These are phyloP conservation scores for Malurus melanocephalus DNA, from an alignment of 2,113 vertebrate species.

Conservation along the genomic window DNA sequence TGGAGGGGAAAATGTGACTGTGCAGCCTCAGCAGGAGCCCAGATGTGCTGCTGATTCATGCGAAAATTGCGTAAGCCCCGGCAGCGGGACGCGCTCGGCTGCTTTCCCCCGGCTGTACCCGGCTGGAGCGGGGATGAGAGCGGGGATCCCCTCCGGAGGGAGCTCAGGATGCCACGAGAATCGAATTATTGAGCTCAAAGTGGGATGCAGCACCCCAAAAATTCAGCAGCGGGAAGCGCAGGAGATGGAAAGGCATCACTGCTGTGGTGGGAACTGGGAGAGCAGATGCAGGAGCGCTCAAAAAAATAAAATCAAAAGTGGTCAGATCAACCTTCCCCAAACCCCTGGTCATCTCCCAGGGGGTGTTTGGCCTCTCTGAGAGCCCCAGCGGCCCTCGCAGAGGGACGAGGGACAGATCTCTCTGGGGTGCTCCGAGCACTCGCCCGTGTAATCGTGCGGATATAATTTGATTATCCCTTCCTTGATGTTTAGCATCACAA, in stretches of 20 bases:
- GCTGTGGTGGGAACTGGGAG: not conserved
- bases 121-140: accelerated
- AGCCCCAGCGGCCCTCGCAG: not conserved
- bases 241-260: not conserved
- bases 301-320: not conserved
- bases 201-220: not conserved
- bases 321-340: not conserved
- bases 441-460: not conserved
- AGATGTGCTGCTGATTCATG: constrained; percentile 55
- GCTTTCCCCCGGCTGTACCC: not conserved
- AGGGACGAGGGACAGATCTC: not conserved
- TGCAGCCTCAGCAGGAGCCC: not conserved
- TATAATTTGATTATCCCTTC: constrained; percentile 46
- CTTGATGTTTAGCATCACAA: constrained; percentile 2
- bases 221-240: not conserved
- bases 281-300: not conserved
- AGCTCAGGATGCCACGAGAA: not conserved
- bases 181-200: no score
- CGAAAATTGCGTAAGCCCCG: not conserved
- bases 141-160: not conserved
- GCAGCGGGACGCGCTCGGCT: not conserved
- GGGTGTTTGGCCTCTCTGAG: not conserved
- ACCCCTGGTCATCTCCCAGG: no score
- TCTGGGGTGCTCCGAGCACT: not conserved
- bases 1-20: constrained; percentile 19